Evolutionary conservation across 2,888 invertebrate species (phyloP).

Genomic region (Siphlonurus alternatus): DNA sequence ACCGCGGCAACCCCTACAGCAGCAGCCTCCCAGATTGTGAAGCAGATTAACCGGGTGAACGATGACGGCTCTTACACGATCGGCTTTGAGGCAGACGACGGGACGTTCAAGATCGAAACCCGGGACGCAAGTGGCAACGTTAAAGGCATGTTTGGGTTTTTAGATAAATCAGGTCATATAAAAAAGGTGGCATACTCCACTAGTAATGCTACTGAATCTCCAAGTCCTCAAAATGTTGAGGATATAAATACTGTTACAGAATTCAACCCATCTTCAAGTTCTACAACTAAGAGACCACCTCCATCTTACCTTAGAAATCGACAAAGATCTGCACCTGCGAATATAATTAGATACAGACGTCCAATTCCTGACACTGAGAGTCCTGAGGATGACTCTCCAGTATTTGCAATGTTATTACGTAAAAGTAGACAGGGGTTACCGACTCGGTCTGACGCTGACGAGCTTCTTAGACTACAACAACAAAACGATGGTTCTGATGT

Average conservation of each 20-base stretch:
- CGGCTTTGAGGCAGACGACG: slow-evolving; percentile 72
- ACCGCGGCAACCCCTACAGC: slow-evolving; percentile 39
- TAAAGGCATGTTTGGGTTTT: slow-evolving; percentile 67
- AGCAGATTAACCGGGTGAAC: slow-evolving; percentile 63
- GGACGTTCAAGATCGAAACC: slow-evolving; percentile 71
- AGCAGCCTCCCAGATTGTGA: slow-evolving; percentile 42
- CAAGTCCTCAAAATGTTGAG: slow-evolving; percentile 13
- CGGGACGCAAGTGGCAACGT: slow-evolving; percentile 62
- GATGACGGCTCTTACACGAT: slow-evolving; percentile 72
- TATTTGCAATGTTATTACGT: background rate
- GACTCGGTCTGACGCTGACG: background rate
- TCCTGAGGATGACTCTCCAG: background rate
- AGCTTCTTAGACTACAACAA: slow-evolving; percentile 29
- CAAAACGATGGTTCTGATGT: slow-evolving; percentile 47
- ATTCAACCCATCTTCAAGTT: background rate
- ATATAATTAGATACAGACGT: background rate
- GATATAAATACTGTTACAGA: background rate
- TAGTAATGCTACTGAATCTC: slow-evolving; percentile 26
- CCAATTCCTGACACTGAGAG: background rate
- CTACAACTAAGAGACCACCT: background rate
- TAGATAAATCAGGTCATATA: slow-evolving; percentile 58
- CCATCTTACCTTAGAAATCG: background rate
- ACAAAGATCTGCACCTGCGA: background rate
- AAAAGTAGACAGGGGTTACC: background rate
- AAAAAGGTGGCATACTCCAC: slow-evolving; percentile 61